Evolutionary conservation across 2,797 vertebrate species (phyloP), one percentile per base, ranked within the genome.

Genomic region (Chaunax sp.): DNA sequence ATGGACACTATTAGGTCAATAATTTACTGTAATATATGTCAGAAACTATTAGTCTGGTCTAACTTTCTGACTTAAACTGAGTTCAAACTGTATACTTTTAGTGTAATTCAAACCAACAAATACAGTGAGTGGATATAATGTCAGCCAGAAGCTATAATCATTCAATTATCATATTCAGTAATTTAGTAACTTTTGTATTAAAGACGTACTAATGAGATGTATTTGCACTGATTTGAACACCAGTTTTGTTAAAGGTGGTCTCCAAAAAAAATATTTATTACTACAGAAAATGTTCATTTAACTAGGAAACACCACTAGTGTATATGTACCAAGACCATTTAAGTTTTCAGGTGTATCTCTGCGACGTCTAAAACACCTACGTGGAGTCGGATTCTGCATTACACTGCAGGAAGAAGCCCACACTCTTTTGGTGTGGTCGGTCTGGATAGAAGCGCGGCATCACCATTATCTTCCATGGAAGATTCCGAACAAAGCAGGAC

Each of bases 381-480:
- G 97, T 99, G 81, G 98, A 99, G 84, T 99, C 98, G 6, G 98
- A 99, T 86, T 99, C 98, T 61, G 98, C 98, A 73, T 99, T 99
- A 90, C 98, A 99, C 74, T 99, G 98, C 77, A 99, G 95, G 89
- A 99, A 99, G 93, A 99, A 99, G 86, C 98, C 98, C 46, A 99
- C 97, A 0, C 98, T 99, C 92, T 99, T 99, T 91, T 99, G 98
- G 93, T 99, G 97, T 22, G 98, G 98, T 86, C 98, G 94, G 92
- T 99, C 98, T 0, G 98, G 97, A 87, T 99, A 98, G 89, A 99
- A 97, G 30, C 98, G 95, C 0, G 98, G 98, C 98, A 99, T 99
- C 84, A 99, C 98, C 98, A 99, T 99, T 77, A 99, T 99, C 95
- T 99, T 99, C 98, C 98, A 99, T 0, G 98, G 98, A 68, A 99